These are phyloP conservation scores for Drosophila dunni DNA, from an alignment of 1,140 invertebrate species.

Conservation along the genomic window DNA sequence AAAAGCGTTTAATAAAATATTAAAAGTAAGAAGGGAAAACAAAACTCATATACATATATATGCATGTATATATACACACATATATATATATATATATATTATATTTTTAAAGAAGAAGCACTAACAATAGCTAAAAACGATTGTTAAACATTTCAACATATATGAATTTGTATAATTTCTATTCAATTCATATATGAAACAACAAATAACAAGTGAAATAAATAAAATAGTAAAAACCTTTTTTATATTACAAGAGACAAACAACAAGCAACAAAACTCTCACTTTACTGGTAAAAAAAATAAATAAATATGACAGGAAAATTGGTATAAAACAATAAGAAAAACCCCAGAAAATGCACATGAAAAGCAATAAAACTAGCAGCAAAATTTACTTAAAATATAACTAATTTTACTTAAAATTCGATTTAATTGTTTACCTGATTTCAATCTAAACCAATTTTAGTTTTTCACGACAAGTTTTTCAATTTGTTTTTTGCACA, in stretches of 20 bases:
- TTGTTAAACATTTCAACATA: conserved; percentile 80
- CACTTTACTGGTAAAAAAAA: conserved; percentile 72
- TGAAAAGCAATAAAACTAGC: conserved; percentile 76
- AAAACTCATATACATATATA: conserved; percentile 43
- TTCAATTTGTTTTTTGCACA: conserved; percentile 58
- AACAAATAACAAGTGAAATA: conserved; percentile 43
- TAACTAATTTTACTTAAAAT: conserved; percentile 27
- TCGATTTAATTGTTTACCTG: conserved; percentile 29
- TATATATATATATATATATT: conserved; percentile 32
- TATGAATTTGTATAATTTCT: conserved; percentile 78
- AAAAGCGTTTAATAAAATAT: conserved; percentile 37
- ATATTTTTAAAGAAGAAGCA: conserved; percentile 67
- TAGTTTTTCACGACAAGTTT: conserved; percentile 37
- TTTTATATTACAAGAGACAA: conserved; percentile 83
- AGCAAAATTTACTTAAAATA: conserved; percentile 40
- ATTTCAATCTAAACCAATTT: conserved; percentile 69
- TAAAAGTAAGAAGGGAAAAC: conserved; percentile 30
- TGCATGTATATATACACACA: conserved; percentile 29
- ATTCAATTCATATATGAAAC: conserved; percentile 62
- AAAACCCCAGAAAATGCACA: conserved; percentile 53
- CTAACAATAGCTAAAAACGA: conserved; percentile 75
- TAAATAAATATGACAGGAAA: conserved; percentile 29
- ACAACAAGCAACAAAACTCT: conserved; percentile 54
- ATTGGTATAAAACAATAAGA: conserved; percentile 51
- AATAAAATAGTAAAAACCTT: conserved; percentile 42